Evolutionary conservation across 2,797 vertebrate genomes (phyloP).

Genomic region (Rhodeus uyekii): DNA sequence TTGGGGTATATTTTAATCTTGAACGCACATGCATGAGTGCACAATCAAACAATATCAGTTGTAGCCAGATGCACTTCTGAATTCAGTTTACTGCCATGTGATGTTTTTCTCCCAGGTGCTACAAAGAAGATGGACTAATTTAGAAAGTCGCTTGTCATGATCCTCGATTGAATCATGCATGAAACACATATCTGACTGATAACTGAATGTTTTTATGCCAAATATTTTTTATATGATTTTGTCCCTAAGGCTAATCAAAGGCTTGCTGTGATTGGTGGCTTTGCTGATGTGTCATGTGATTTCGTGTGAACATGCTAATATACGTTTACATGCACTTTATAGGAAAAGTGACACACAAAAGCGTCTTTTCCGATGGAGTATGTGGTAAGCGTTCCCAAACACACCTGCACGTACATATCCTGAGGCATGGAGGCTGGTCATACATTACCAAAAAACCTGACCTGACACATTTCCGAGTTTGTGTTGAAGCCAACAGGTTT

Average conservation of each 20-base stretch:
- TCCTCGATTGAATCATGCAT: background rate
- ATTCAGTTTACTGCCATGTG: background rate
- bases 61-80: background rate
- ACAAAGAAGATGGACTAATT: background rate
- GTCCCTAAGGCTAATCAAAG: background rate
- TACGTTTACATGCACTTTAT: conserved; percentile 74
- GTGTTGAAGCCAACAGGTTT: background rate
- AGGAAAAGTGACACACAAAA: conserved; percentile 71
- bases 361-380: conserved; percentile 77
- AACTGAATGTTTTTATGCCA: conserved; percentile 7
- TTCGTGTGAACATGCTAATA: conserved; percentile 49
- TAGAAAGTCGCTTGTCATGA: background rate
- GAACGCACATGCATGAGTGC: background rate
- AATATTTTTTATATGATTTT: background rate
- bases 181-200: conserved; percentile 56
- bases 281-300: conserved; percentile 49
- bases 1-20: background rate
- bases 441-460: conserved; percentile 16
- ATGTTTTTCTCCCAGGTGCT: conserved; percentile 59
- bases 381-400: conserved; percentile 72
- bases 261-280: conserved; percentile 41
- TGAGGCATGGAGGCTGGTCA: conserved; percentile 60
- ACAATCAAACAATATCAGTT: background rate
- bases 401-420: conserved; percentile 22
- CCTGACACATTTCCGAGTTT: background rate